Evolutionary conservation across 2,888 invertebrate genomes (phyloP).

Genomic region (Petrophora chlorosata): DNA sequence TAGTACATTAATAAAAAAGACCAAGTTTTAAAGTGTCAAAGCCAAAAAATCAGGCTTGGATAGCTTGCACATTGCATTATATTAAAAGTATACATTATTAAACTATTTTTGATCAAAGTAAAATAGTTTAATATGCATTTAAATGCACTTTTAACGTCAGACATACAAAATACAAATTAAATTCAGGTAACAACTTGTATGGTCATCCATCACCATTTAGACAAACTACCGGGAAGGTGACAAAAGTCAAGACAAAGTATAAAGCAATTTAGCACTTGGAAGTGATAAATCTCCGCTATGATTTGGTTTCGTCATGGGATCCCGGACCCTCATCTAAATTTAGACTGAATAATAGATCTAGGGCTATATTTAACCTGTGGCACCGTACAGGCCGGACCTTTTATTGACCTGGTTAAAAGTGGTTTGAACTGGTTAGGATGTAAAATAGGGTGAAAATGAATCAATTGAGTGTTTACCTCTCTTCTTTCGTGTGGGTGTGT

Average conservation of each 20-base stretch:
- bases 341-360: constrained; percentile 37
- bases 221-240: not conserved
- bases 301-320: constrained; percentile 40
- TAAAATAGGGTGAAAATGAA: too few relatives aligned
- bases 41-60: too few relatives aligned
- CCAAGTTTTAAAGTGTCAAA: too few relatives aligned
- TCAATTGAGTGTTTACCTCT: too few relatives aligned
- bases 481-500: too few relatives aligned
- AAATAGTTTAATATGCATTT: too few relatives aligned
- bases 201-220: not conserved
- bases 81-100: too few relatives aligned
- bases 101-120: too few relatives aligned
- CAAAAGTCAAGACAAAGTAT: constrained; percentile 2
- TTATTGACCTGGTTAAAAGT: constrained; percentile 22
- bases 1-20: too few relatives aligned
- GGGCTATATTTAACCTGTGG: constrained; percentile 32
- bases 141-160: too few relatives aligned
- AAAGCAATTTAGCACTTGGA: constrained; percentile 41
- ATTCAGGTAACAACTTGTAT: not conserved
- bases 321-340: constrained; percentile 48
- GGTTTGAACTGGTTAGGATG: constrained; percentile 17
- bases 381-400: constrained; percentile 36
- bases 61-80: too few relatives aligned
- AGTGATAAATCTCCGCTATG: constrained; percentile 49
- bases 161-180: too few relatives aligned